Evolutionary conservation across 2,888 invertebrate genomes (phyloP), one percentile per base, ranked within the genome.

Genomic region (Gasteruption jaculator): DNA sequence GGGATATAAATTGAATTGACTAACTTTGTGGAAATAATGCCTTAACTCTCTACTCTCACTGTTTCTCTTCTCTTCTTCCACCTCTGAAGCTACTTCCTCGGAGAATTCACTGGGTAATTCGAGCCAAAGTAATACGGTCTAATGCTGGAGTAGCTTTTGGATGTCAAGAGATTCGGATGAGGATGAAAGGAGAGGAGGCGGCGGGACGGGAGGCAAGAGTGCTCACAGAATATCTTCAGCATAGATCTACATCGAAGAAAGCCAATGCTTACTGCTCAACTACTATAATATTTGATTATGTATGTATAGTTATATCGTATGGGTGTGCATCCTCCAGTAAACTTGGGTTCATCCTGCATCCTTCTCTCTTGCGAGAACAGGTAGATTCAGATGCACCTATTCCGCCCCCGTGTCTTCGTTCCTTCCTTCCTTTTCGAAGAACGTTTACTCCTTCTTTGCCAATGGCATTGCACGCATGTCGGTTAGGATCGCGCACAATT

Each of bases 401-500:
- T 29, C 31, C 29, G 11, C n/a, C n/a, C n/a, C n/a, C n/a, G n/a
- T n/a, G n/a, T n/a, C n/a, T n/a, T n/a, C n/a, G n/a, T n/a, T n/a
- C 11, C 26, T 18, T 18, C 16, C 29, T 31, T 14, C 31, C 5
- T 31, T 31, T 18, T 15, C 10, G 15, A 4, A 12, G 24, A 5
- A 5, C 14, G 5, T 27, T 14, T 21, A 16, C 16, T 21, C 33
- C n/a, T n/a, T 56, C 54, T 47, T 41, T 31, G 34, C 30, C 45
- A 51, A 41, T 42, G 45, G 54, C 57, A 56, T 49, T 45, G 48
- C 46, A 40, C 41, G 43, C 43, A 53, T 52, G 54, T 51, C 54
- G 57, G 52, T 49, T 56, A 54, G 44, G 54, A 56, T 64, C 60
- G 63, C 58, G 63, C 58, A 68, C 68, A 68, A 69, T 69, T 68